Conservation (phyloP, 2,797 vertebrate genomes). For the Peromyscus eremicus region DNA sequence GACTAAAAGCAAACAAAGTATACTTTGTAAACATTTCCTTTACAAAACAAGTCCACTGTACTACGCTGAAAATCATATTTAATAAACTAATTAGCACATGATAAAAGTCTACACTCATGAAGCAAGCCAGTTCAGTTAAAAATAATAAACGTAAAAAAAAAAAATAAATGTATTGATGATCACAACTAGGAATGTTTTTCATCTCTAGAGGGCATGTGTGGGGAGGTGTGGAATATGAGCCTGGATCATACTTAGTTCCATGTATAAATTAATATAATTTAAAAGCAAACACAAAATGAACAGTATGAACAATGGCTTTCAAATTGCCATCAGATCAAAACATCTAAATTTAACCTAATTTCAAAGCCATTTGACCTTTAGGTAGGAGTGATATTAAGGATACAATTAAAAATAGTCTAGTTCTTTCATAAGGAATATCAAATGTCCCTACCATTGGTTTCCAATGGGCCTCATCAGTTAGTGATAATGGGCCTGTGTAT, state of each 20-base stretch:
- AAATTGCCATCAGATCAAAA: slow-evolving; percentile 19
- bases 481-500: slow-evolving; percentile 7
- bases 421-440: slow-evolving; percentile 57
- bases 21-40: slow-evolving; percentile 27
- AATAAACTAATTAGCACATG: slow-evolving; percentile 34
- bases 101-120: not conserved
- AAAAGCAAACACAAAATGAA: slow-evolving; percentile 52
- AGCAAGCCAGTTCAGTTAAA: slow-evolving; percentile 19
- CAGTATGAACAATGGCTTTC: not conserved
- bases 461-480: not conserved
- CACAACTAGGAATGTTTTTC: not conserved
- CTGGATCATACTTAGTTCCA: not conserved
- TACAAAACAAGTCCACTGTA: not conserved
- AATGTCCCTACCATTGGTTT: not conserved
- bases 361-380: slow-evolving; percentile 47
- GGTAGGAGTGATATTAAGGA: not conserved
- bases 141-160: no score
- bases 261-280: slow-evolving; percentile 25
- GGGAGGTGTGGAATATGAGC: not conserved
- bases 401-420: not conserved
- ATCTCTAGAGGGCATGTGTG: not conserved
- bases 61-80: slow-evolving; percentile 28
- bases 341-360: slow-evolving; percentile 35
- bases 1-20: slow-evolving; percentile 48
- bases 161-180: not conserved